Conservation (phyloP, 2,888 invertebrate genomes). For the Trissonchulus latispiculum region DNA sequence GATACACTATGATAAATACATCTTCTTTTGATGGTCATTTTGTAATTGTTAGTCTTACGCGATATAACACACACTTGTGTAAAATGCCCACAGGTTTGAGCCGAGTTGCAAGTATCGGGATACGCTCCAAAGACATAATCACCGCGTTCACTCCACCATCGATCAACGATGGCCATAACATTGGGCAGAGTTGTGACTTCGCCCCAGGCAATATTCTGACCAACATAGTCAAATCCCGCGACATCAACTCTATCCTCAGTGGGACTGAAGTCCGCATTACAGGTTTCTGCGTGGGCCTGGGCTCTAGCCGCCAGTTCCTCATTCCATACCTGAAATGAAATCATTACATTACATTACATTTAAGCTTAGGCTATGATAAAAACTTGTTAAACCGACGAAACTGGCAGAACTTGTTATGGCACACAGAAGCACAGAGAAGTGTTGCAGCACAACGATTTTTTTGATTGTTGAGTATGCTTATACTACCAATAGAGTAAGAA, state of each 20-base stretch:
- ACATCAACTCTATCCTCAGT: neutral
- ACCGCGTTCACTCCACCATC: neutral
- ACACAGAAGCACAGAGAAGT: too few species aligned
- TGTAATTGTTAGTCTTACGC: too few species aligned
- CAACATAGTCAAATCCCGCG: neutral
- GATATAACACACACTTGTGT: too few species aligned
- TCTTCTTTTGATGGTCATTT: too few species aligned
- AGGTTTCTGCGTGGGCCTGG: neutral
- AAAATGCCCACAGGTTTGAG: neutral
- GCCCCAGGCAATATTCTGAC: conserved; percentile 14
- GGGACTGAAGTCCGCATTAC: neutral
- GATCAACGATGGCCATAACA: neutral
- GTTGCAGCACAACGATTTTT: too few species aligned
- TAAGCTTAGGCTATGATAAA: too few species aligned
- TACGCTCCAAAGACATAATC: neutral
- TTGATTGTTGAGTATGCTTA: too few species aligned
- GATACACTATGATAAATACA: too few species aligned
- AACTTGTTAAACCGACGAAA: too few species aligned
- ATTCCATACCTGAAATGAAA: conserved; percentile 1
- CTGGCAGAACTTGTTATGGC: too few species aligned
- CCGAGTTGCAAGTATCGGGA: neutral
- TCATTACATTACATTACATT: too few species aligned
- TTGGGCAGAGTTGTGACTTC: neutral
- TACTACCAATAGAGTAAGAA: too few species aligned
- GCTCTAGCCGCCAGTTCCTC: neutral